Evolutionary conservation across 1,140 invertebrate genomes (phyloP).

Genomic region (Dendroctonus valens): DNA sequence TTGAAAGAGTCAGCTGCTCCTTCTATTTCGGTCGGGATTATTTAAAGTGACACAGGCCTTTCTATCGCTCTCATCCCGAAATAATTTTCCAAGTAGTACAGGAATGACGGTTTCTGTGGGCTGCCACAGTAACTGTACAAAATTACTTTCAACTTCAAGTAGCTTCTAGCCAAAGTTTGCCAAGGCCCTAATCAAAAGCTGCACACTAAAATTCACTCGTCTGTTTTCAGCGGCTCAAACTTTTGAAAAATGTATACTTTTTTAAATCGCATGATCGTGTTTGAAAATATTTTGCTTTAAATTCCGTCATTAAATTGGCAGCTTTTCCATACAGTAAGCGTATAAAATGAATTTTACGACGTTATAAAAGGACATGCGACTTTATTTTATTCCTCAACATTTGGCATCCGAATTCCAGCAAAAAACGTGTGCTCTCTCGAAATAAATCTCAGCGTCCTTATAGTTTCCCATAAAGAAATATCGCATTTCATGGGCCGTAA

Average conservation of each 20-base stretch:
- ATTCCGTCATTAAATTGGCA: not conserved
- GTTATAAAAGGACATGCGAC: not conserved
- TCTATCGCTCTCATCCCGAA: not conserved
- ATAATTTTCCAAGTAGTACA: not conserved
- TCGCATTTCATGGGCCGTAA: not conserved
- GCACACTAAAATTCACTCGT: too few species aligned
- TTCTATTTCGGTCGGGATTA: slow-evolving; percentile 12
- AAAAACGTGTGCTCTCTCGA: not conserved
- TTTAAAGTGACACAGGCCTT: slow-evolving; percentile 11
- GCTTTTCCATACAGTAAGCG: not conserved
- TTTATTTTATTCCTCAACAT: not conserved
- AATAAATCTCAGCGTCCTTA: not conserved
- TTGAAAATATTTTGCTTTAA: not conserved
- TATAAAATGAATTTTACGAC: not conserved
- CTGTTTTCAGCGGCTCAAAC: too few species aligned
- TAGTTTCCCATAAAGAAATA: not conserved
- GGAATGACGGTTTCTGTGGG: too few species aligned
- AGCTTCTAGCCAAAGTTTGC: too few species aligned
- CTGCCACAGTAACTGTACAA: too few species aligned
- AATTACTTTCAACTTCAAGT: too few species aligned
- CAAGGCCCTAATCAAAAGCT: too few species aligned
- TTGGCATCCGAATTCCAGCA: not conserved
- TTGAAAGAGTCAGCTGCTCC: slow-evolving; percentile 19
- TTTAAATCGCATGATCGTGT: too few species aligned
- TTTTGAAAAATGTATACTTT: too few species aligned